Evolutionary conservation across 2,113 vertebrate species (phyloP).

Genomic region (Gopherus evgoodei): DNA sequence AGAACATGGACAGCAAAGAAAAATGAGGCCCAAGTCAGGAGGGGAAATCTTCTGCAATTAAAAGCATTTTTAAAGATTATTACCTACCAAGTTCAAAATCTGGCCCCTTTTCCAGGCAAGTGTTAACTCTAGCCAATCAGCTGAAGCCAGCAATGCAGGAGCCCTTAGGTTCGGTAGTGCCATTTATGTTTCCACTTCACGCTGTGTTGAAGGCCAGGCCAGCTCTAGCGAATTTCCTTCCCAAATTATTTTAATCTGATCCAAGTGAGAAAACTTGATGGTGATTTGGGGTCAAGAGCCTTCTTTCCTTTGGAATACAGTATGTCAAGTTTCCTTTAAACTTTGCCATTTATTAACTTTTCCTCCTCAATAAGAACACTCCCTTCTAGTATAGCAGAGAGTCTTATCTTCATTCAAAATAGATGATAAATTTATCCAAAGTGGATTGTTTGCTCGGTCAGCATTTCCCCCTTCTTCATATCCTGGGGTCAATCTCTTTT

Average conservation of each 20-base stretch:
- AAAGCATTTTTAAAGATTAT: not conserved
- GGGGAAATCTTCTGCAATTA: not conserved
- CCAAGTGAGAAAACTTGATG: not conserved
- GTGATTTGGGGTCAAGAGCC: not conserved
- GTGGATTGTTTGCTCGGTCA: slow-evolving; percentile 51
- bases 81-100: not conserved
- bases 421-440: slow-evolving; percentile 55
- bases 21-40: not conserved
- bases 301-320: not conserved
- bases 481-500: slow-evolving; percentile 30
- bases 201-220: rapidly evolving
- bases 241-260: not conserved
- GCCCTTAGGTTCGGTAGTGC: rapidly evolving
- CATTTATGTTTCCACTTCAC: rapidly evolving
- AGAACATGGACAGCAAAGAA: not conserved
- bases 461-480: not conserved
- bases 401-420: slow-evolving; percentile 61
- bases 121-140: not conserved
- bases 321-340: rapidly evolving
- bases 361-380: not conserved
- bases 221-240: not conserved
- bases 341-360: not conserved
- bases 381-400: slow-evolving; percentile 3
- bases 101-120: not conserved
- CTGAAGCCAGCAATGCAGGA: not conserved